phyloP scores from a whole-genome alignment of 2,888 invertebrate genomes.

The Sycophila texana region DNA sequence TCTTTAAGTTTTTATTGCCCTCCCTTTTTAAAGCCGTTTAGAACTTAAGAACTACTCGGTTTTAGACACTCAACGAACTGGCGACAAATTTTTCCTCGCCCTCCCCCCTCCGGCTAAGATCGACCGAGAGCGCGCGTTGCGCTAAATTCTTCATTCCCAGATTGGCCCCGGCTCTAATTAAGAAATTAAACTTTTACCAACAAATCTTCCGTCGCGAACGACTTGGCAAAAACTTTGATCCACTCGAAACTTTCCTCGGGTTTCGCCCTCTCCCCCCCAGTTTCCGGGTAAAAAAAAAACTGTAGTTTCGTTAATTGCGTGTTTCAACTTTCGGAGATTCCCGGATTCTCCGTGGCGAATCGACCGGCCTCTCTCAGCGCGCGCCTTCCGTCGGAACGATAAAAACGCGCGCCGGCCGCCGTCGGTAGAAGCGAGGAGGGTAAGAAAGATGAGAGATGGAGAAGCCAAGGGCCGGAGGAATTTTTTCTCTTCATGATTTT shows the following conservation, averaged over 20 bases:
- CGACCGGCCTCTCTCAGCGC: slow-evolving; percentile 1
- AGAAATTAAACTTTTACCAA: not conserved
- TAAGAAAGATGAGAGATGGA: slow-evolving; percentile 5
- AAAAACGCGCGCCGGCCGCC: slow-evolving; percentile 2
- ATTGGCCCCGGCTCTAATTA: not conserved
- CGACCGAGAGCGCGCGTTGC: not conserved
- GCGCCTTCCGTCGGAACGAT: slow-evolving; percentile 47
- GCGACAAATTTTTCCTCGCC: slow-evolving; percentile 20
- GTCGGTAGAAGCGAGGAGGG: not conserved
- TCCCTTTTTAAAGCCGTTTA: slow-evolving; percentile 39
- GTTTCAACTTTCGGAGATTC: slow-evolving; percentile 43
- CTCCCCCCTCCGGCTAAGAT: not conserved
- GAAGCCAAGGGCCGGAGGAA: not conserved
- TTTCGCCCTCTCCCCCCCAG: not conserved
- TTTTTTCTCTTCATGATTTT: slow-evolving; percentile 38
- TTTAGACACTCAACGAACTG: slow-evolving; percentile 12
- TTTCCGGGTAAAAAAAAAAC: slow-evolving; percentile 1
- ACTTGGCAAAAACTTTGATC: too few relatives aligned
- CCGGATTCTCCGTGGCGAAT: slow-evolving; percentile 16
- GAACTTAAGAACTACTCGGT: slow-evolving; percentile 11
- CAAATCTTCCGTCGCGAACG: not conserved
- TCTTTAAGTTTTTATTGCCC: slow-evolving; percentile 45
- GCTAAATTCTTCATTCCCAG: too few relatives aligned
- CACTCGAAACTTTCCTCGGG: not conserved
- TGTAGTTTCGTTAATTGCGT: slow-evolving; percentile 43